Evolutionary conservation across 2,888 invertebrate species (phyloP).

Genomic region (Copidosoma aretas): DNA sequence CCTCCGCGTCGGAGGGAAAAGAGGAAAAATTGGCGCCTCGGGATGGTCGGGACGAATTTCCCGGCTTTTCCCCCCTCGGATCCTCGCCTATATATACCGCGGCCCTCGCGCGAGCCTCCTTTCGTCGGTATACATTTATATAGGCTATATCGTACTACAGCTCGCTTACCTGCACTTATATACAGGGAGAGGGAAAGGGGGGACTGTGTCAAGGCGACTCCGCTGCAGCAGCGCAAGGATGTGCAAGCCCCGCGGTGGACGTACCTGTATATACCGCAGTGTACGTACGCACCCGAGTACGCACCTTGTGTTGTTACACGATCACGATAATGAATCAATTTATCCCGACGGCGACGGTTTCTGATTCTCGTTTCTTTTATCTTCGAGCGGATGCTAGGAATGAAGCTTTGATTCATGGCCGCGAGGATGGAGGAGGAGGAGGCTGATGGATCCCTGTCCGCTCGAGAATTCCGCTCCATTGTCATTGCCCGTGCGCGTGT

Average conservation of each 20-base stretch:
- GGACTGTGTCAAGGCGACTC: slow-evolving; percentile 42
- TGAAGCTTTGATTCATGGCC: neutral
- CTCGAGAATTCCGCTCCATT: neutral
- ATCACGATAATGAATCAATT: slow-evolving; percentile 39
- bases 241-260: neutral
- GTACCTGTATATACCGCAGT: neutral
- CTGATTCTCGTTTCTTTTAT: neutral
- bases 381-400: neutral
- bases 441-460: neutral
- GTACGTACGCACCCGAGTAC: neutral
- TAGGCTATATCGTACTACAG: slow-evolving; percentile 20
- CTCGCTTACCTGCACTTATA: slow-evolving; percentile 26
- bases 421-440: too few species aligned
- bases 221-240: slow-evolving; percentile 30
- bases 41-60: too few species aligned
- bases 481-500: neutral
- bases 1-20: too few species aligned
- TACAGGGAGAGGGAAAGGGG: neutral
- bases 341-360: slow-evolving; percentile 9
- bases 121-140: slow-evolving; percentile 27
- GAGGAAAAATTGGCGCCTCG: too few species aligned
- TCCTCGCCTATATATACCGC: neutral
- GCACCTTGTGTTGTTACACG: neutral
- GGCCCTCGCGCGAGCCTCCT: slow-evolving; percentile 1
- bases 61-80: too few species aligned